Base-by-base conservation (phyloP, 2,113 vertebrate genomes). In the Colistium nudipinnis region DNA sequence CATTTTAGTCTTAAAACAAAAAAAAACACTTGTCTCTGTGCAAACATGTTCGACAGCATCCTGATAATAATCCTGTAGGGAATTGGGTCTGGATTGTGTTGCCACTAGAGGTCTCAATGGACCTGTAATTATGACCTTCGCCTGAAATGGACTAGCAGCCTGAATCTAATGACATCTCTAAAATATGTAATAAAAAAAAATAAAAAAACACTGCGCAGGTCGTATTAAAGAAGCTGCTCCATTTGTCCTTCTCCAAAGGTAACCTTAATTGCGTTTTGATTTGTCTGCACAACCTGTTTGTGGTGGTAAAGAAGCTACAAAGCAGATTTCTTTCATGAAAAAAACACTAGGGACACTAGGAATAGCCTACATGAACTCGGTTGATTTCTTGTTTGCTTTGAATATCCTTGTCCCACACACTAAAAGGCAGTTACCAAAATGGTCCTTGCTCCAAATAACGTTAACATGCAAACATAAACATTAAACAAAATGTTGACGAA, bases 71-170 rank as follows among this genome's bases (percentile, higher is more conserved):
- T 66, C 63, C 35, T 36, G 36, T 4, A 41, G 43, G 51, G 72
- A 48, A 65, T n/a, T 44, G 33, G 25, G 24, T 62, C 63, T 70
- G 65, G 22, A 69, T 59, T 69, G 52, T 87, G 57, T 84, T 89
- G 59, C 87, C 89, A 90, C 87, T 89, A 89, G 89, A 89, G 89
- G 89, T 90, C 89, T 88, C 89, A 88, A 83, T 87, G 84, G 83
- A 87, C 87, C 81, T 76, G 64, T 69, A 71, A 87, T 66, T 45
- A 63, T 80, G 81, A 81, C 74, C 84, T 56, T 66, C 48, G 56
- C 81, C 65, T 72, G 62, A 88, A 78, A 70, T 72, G 68, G 77
- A 75, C 61, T 47, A 28, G 67, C 54, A 56, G 63, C 16, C 22
- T 53, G 28, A 73, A 68, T 54, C 70, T 65, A 64, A 71, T 25